Base-by-base conservation (phyloP, 2,888 invertebrate genomes). In the Leptinotarsa tumamoca region DNA sequence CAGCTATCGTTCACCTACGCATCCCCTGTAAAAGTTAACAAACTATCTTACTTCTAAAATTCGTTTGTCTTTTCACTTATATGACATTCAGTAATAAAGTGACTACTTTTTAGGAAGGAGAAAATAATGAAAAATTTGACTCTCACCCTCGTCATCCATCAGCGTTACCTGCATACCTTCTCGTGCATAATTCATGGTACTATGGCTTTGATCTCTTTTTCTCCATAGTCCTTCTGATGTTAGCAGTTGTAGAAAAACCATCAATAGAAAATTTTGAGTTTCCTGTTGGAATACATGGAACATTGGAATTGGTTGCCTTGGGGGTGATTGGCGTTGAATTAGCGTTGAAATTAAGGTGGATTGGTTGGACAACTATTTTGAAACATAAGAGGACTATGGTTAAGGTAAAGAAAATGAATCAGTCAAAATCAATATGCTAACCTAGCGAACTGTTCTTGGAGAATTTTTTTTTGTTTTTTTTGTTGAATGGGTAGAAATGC, bases 121-220 rank as follows among this genome's bases (percentile, higher is more conserved):
- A 93, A 87, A 96, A 96, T 87, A 97, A 96, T 89, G 96, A 96
- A 87, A 96, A 96, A 88, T 96, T 96, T 86, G 95, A 95, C 87
- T 95, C 95, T 0, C 96, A 96, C 87, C 96, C 96, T 0, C 92
- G 93, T 67, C 94, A 94, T 85, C 94, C 94, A 1, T 93, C 94
- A 83, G 95, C 95, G 84, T 89, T 96, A 77, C 96, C 96, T 5
- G 95, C 96, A 0, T 97, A 96, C 89, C 90, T 96, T 58, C 90
- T 96, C 72, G 96, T 96, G 0, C 96, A 97, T 88, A 96, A 96
- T 86, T 92, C 92, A 74, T 95, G 95, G 94, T 96, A 96, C 88
- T 95, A 96, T 86, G 92, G 94, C 4, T 89, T 96, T 79, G 96
- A 96, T 87, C 89, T 96, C 70, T 87, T 93, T 71, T 94, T 95